These are phyloP conservation scores for Elymnias hypermnestra DNA, from an alignment of 1,140 invertebrate species.

Conservation along the genomic window DNA sequence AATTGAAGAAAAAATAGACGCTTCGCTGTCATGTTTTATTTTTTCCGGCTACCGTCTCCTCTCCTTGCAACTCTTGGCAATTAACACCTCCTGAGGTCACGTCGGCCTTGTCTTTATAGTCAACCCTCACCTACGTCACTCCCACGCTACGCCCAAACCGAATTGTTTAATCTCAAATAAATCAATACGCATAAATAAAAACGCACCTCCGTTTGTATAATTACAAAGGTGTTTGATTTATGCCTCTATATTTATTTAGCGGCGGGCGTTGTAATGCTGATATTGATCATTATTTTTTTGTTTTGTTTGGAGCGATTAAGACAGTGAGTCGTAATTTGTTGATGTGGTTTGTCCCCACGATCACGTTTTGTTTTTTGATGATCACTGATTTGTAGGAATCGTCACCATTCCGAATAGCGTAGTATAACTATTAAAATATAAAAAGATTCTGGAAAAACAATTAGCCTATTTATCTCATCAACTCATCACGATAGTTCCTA, in stretches of 20 bases:
- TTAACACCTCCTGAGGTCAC: conserved; percentile 51
- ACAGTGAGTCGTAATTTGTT: conserved; percentile 5
- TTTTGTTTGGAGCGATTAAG: conserved; percentile 9
- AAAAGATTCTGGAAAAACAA: too few relatives aligned
- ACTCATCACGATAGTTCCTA: too few relatives aligned
- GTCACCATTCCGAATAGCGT: too few relatives aligned
- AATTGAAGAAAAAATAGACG: not conserved
- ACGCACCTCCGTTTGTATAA: conserved; percentile 35
- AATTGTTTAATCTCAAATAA: conserved; percentile 26
- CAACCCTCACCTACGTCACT: conserved; percentile 36
- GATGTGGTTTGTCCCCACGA: not conserved
- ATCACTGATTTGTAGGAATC: too few relatives aligned
- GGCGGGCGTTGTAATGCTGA: conserved; percentile 24
- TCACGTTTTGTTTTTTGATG: too few relatives aligned
- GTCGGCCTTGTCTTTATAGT: conserved; percentile 23
- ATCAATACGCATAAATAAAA: conserved; percentile 46
- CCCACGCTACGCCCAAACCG: conserved; percentile 26
- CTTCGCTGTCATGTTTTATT: not conserved
- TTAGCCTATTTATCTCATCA: too few relatives aligned
- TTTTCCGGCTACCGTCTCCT: not conserved
- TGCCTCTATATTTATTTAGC: conserved; percentile 36
- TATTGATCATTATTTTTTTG: conserved; percentile 18
- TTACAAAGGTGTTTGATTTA: conserved; percentile 53
- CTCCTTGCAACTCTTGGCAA: conserved; percentile 23
- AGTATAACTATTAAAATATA: too few relatives aligned